Evolutionary conservation across 2,797 vertebrate species (phyloP).

Genomic region (Acanthopagrus latus): DNA sequence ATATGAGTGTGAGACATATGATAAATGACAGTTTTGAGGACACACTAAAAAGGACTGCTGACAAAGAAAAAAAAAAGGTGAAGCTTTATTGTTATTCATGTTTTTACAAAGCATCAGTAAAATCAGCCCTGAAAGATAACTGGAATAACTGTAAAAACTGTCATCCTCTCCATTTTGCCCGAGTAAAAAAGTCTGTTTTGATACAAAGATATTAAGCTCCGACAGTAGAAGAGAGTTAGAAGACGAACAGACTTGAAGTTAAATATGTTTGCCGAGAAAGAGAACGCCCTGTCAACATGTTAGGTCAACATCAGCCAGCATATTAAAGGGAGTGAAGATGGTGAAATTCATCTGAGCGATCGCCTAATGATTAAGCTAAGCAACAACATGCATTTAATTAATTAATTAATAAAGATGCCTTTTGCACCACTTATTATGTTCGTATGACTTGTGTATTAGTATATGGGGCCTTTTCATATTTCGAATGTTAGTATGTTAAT

Average conservation of each 20-base stretch:
- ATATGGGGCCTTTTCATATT: slow-evolving; percentile 40
- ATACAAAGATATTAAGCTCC: slow-evolving; percentile 80
- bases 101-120: slow-evolving; percentile 82
- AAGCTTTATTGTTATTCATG: slow-evolving; percentile 75
- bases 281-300: slow-evolving; percentile 7
- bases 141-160: slow-evolving; percentile 73
- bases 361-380: slow-evolving; percentile 30
- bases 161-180: slow-evolving; percentile 57
- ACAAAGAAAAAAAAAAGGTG: slow-evolving; percentile 62
- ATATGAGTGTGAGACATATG: slow-evolving; percentile 13
- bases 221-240: slow-evolving; percentile 66
- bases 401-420: slow-evolving; percentile 33
- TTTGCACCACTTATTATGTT: slow-evolving; percentile 20
- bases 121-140: slow-evolving; percentile 78
- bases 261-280: slow-evolving; percentile 47
- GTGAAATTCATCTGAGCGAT: slow-evolving; percentile 22
- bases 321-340: slow-evolving; percentile 39
- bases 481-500: slow-evolving; percentile 66
- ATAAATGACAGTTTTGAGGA: slow-evolving; percentile 39
- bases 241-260: slow-evolving; percentile 64
- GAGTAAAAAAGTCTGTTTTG: slow-evolving; percentile 77
- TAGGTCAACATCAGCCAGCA: slow-evolving; percentile 35
- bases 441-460: slow-evolving; percentile 54
- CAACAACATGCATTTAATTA: slow-evolving; percentile 67
- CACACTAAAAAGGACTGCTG: slow-evolving; percentile 32